Conservation (phyloP, 1,140 invertebrate genomes). For the Spodoptera frugiperda region DNA sequence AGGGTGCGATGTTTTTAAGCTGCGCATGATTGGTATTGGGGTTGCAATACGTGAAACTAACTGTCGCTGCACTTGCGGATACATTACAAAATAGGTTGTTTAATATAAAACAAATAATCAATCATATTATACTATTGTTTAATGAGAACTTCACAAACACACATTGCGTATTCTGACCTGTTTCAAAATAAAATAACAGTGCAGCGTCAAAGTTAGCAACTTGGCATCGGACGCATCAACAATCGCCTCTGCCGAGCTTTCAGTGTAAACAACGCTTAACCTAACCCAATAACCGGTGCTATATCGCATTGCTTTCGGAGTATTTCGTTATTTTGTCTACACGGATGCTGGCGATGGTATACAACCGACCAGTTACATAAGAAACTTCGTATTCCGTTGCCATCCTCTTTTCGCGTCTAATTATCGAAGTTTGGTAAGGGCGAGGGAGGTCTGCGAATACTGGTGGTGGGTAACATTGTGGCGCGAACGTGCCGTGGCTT, state of each 20-base stretch:
- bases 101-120: no score
- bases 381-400: slow-evolving; percentile 55
- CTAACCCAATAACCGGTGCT: slow-evolving; percentile 82
- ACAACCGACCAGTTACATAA: slow-evolving; percentile 62
- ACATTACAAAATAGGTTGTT: neutral
- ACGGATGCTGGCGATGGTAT: slow-evolving; percentile 81
- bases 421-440: slow-evolving; percentile 51
- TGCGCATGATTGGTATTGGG: neutral
- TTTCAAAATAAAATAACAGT: slow-evolving; percentile 56
- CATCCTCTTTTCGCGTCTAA: slow-evolving; percentile 43
- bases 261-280: slow-evolving; percentile 82
- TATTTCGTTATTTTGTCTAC: slow-evolving; percentile 86
- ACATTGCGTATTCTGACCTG: slow-evolving; percentile 12
- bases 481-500: slow-evolving; percentile 84
- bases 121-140: neutral
- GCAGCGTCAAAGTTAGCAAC: slow-evolving; percentile 65
- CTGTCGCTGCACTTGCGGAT: neutral
- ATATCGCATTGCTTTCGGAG: slow-evolving; percentile 83
- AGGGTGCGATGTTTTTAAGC: slow-evolving; percentile 33
- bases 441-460: slow-evolving; percentile 58
- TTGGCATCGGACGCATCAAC: slow-evolving; percentile 81
- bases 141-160: neutral
- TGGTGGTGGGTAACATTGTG: slow-evolving; percentile 79
- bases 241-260: slow-evolving; percentile 71
- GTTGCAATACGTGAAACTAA: neutral